Base-by-base conservation (phyloP, 2,888 invertebrate genomes). In the Drosophila recens region DNA sequence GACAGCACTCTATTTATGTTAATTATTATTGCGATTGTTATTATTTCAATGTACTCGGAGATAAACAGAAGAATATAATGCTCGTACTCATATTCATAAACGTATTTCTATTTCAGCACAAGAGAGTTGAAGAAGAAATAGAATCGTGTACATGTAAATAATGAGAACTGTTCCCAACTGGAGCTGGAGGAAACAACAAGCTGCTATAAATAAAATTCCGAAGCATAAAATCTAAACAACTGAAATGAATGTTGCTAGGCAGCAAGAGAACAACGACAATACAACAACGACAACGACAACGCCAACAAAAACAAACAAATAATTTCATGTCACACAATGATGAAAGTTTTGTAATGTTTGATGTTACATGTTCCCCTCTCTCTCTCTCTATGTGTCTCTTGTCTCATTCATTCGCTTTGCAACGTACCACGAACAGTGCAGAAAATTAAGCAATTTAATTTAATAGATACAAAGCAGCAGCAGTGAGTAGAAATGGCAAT, bases 391-490 rank as follows among this genome's bases (percentile, higher is more conserved):
- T 15, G 48, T 38, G 9, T 36, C 13, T 23, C 17, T 10, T 15
- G 4, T 51, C 15, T 2, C n/a, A n/a, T 5, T n/a, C 36, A n/a
- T 8, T 10, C n/a, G 9, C 11, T 27, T 13, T 52, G 59, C 17
- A 45, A 23, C 33, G 27, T 43, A 58, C 54, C 33, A 36, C 10
- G 38, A 33, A 42, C 43, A 49, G 56, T 80, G 74, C 82, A 77
- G 72, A 85, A 84, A 85, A 85, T 85, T 85, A 87, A 85, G 83
- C 84, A 85, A 88, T 85, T 88, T 86, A 86, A 85, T 85, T 86
- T 85, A 85, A 85, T 85, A 86, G 88, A 79, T 77, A 79, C 79
- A 70, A 69, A 72, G 75, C 59, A 68, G 17, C 30, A 17, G 52
- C 40, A 45, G 42, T 17, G 40, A 58, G 17, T 53, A 40, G 15